These are phyloP conservation scores for Myzus persicae DNA, from an alignment of 1,140 invertebrate genomes.

Conservation along the genomic window DNA sequence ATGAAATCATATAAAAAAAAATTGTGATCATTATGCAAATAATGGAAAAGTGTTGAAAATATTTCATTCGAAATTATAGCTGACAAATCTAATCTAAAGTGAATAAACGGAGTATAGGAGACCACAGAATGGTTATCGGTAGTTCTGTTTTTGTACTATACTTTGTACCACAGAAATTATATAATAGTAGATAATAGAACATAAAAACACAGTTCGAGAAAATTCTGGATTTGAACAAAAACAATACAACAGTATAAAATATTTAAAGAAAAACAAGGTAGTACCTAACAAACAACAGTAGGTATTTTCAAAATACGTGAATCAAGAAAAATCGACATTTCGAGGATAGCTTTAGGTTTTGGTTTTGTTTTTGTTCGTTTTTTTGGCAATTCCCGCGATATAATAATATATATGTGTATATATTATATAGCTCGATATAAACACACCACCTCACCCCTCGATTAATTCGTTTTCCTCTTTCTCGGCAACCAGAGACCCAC, in stretches of 20 bases:
- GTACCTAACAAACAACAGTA: background rate
- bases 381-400: slow-evolving; percentile 53
- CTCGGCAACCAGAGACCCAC: background rate
- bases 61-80: background rate
- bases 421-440: slow-evolving; percentile 39
- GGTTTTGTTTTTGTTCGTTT: slow-evolving; percentile 21
- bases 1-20: background rate
- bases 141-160: too few relatives aligned
- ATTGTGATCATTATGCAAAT: background rate
- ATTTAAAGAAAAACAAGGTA: background rate
- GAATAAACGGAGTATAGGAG: background rate
- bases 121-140: too few relatives aligned
- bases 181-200: background rate
- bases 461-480: slow-evolving; percentile 53
- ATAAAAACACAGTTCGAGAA: background rate
- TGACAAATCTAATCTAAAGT: background rate
- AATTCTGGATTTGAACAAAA: background rate
- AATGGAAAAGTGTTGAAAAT: background rate
- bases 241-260: background rate
- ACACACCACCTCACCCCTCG: slow-evolving; percentile 41
- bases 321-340: background rate
- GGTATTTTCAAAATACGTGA: background rate
- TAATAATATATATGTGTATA: background rate
- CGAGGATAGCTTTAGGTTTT: background rate
- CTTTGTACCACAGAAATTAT: too few relatives aligned